These are phyloP conservation scores for Heliornis fulica DNA, from an alignment of 2,113 vertebrate species.

Conservation along the genomic window DNA sequence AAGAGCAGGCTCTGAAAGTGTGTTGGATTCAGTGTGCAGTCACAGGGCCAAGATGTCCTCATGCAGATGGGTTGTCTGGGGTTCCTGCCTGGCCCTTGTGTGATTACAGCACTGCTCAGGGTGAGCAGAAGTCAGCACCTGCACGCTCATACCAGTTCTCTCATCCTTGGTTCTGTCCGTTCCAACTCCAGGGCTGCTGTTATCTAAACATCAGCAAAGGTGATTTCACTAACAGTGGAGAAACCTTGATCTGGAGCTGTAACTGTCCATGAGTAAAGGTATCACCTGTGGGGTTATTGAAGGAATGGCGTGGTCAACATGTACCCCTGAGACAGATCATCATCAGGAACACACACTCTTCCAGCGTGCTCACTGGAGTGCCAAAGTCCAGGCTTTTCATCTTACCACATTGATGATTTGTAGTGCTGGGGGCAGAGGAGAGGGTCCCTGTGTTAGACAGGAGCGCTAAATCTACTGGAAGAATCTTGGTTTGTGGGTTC, in stretches of 20 bases:
- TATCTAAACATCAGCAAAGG: background rate
- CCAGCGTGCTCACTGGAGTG: background rate
- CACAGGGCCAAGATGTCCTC: background rate
- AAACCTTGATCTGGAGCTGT: background rate
- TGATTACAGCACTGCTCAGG: background rate
- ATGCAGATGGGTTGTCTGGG: fast-evolving
- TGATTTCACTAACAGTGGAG: background rate
- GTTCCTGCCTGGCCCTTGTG: background rate
- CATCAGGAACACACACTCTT: background rate
- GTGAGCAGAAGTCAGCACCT: background rate
- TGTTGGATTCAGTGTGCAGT: background rate
- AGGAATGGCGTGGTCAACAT: background rate
- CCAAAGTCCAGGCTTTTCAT: background rate
- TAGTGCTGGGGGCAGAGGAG: background rate
- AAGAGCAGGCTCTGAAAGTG: background rate
- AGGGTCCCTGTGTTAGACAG: background rate
- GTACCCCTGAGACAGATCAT: background rate
- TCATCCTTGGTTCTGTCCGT: background rate
- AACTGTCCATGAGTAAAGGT: background rate
- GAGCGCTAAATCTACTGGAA: background rate
- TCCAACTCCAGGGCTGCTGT: background rate
- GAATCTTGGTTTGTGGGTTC: background rate
- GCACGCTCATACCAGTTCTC: background rate
- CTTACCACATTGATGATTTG: background rate
- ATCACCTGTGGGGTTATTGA: background rate